A percentile compares a stretch with the other conserved stretches of the same genome.
phyloP scores from a whole-genome alignment of 2,888 invertebrate species.

The Pristionchus japonicus region DNA sequence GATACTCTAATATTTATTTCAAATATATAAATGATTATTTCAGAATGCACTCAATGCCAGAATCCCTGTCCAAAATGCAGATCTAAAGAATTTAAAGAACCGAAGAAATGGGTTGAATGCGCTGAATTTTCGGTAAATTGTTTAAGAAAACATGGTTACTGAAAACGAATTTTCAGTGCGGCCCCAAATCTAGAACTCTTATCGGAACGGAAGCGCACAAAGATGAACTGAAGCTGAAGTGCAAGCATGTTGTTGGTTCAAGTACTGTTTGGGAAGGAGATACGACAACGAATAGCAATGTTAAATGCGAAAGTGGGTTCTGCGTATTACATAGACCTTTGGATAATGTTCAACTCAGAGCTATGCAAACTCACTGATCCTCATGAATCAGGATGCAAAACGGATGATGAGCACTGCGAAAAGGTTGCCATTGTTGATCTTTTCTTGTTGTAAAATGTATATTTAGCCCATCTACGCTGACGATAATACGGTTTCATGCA shows the following conservation, averaged over 20 bases:
- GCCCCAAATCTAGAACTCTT: neutral
- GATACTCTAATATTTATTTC: neutral
- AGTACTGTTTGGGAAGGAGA: neutral
- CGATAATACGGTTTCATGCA: no score
- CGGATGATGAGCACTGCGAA: neutral
- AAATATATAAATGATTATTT: neutral
- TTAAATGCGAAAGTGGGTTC: neutral
- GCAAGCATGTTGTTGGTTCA: neutral
- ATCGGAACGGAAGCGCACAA: neutral
- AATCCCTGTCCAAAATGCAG: neutral
- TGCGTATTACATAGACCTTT: neutral
- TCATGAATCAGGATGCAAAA: neutral
- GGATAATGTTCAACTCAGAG: neutral
- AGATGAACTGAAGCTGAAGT: neutral
- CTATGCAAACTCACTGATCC: neutral
- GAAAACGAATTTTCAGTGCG: neutral
- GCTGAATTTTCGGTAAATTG: neutral
- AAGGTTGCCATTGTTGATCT: no score
- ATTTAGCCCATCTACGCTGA: no score
- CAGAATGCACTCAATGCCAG: neutral
- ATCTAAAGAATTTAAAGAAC: neutral
- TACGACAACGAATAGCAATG: neutral
- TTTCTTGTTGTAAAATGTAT: no score
- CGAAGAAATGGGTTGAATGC: neutral
- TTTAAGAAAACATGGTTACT: neutral